Base-by-base conservation (phyloP, 2,888 invertebrate genomes). In the Chymomyza amoena region DNA sequence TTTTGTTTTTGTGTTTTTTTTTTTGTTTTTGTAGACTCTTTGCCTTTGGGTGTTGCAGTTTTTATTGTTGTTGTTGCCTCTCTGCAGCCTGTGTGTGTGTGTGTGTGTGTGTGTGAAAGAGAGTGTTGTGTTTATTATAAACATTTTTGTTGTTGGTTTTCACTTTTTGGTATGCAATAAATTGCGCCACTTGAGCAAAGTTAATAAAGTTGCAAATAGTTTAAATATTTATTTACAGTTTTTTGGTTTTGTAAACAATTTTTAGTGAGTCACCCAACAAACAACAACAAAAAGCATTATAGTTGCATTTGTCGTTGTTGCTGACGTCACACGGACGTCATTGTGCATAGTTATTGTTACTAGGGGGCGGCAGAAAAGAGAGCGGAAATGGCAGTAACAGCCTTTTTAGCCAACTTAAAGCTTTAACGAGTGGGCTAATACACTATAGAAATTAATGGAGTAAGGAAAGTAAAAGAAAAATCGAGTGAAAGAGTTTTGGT, bases 201-300 rank as follows among this genome's bases (percentile, higher is more conserved):
- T 84, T 84, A 84, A 84, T 84, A 84, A 81, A 84, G 88, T 88
- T 88, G 78, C 88, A 86, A 84, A 88, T 84, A 84, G 88, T 87
- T 88, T 71, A 84, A 84, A 84, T 84, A 88, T 88, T 86, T 88
- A 88, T 84, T 81, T 79, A 77, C 87, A 78, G 71, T 80, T 83
- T 84, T 87, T 85, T 78, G 84, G 83, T 66, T 81, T 75, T 57
- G 57, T 25, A 6, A 78, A 83, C 86, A 87, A 45, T 45, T 10
- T 10, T 45, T 13, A 45, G 13, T 45, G 39, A 13, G 39, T 13
- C 39, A 45, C 13, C 39, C 39, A 45, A 13, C 36, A 36, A 36
- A 36, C 39, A 45, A 13, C 39, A 45, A 45, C 39, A 45, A 45
- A 4, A 45, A 45, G 4, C 6, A 2, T 7, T 6, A 6, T 7